These are phyloP conservation scores for Geophilus truncorum DNA, from an alignment of 2,888 invertebrate genomes.

Conservation along the genomic window DNA sequence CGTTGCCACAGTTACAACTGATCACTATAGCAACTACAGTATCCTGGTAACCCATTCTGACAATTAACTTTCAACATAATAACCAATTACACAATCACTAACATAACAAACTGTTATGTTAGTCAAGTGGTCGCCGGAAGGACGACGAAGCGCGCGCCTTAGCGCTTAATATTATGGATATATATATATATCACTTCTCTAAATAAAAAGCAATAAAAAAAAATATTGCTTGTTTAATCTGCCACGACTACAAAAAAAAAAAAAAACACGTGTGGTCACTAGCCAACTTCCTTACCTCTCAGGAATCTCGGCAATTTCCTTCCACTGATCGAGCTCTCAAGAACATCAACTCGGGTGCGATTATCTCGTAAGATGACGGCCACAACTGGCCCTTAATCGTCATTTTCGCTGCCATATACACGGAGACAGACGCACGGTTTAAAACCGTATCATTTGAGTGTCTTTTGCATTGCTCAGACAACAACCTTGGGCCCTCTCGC, in stretches of 20 bases:
- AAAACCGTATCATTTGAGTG: neutral
- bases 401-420: neutral
- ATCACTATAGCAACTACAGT: too few relatives aligned
- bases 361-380: constrained; percentile 35
- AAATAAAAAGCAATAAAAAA: neutral
- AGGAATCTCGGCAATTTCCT: constrained; percentile 9
- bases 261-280: neutral
- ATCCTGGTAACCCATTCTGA: too few relatives aligned
- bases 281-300: neutral
- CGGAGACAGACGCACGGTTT: neutral
- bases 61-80: too few relatives aligned
- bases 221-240: neutral
- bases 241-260: neutral
- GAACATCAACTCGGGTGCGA: constrained; percentile 36
- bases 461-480: neutral
- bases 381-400: constrained; percentile 29
- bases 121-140: too few relatives aligned
- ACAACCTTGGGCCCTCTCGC: neutral
- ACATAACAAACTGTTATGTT: too few relatives aligned
- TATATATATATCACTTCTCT: neutral
- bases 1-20: too few relatives aligned
- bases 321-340: constrained; percentile 34
- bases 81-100: too few relatives aligned
- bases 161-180: too few relatives aligned
- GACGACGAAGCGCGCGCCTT: too few relatives aligned